Evolutionary conservation across 1,140 invertebrate species (phyloP).

Genomic region (Acyrthosiphon pisum): DNA sequence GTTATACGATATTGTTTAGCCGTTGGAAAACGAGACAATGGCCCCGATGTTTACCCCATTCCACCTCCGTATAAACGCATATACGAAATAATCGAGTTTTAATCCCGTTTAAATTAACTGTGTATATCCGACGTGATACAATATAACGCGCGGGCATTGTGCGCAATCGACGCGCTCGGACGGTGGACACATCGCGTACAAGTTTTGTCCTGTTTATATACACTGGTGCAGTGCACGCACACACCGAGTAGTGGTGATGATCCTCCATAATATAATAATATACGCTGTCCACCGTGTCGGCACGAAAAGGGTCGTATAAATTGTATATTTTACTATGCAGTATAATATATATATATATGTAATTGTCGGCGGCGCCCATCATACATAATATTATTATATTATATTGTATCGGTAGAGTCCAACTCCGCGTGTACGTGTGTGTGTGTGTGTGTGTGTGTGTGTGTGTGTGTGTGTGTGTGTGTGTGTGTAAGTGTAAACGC

Average conservation of each 20-base stretch:
- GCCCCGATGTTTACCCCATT: conserved; percentile 18
- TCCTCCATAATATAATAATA: background rate
- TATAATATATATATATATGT: background rate
- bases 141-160: background rate
- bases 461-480: background rate
- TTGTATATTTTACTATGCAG: too few species aligned
- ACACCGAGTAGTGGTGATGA: background rate
- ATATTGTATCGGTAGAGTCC: background rate
- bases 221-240: background rate
- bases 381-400: background rate
- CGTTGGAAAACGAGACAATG: conserved; percentile 54
- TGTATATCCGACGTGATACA: background rate
- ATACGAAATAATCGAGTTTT: conserved; percentile 47
- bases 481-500: too few species aligned
- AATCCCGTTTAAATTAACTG: conserved; percentile 57
- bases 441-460: too few species aligned
- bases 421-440: background rate
- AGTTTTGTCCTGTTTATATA: background rate
- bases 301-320: too few species aligned
- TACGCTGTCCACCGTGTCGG: too few species aligned
- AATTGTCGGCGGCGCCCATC: background rate
- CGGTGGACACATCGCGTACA: background rate
- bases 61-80: background rate
- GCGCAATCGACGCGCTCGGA: background rate
- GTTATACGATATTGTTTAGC: conserved; percentile 32